Percentiles rank a stretch among this genome's conserved stretches.
Evolutionary conservation across 2,888 invertebrate genomes (phyloP).

Genomic region (Ephialtes manifestator): DNA sequence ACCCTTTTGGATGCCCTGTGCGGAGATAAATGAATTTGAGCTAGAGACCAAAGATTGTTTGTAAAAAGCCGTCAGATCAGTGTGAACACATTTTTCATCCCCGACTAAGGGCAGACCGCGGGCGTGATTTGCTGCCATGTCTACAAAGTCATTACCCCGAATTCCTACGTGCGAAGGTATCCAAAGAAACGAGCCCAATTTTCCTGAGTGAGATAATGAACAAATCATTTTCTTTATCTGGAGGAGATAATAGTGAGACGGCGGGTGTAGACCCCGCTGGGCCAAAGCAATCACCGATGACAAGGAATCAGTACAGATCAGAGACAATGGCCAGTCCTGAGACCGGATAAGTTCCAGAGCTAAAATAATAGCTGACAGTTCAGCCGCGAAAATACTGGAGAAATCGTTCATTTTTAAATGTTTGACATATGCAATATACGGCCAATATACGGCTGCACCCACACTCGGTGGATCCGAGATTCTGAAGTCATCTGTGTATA

Average conservation of each 20-base stretch:
- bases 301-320: not conserved
- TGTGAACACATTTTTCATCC: not conserved
- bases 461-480: too few species aligned
- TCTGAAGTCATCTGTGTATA: too few species aligned
- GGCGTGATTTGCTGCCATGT: slow-evolving; percentile 7
- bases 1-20: not conserved
- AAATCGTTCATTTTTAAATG: not conserved
- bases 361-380: slow-evolving; percentile 6
- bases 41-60: not conserved
- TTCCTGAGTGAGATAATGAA: not conserved
- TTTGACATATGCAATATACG: too few species aligned
- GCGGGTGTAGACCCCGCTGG: not conserved
- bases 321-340: not conserved
- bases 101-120: not conserved
- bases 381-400: slow-evolving; percentile 11
- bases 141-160: slow-evolving; percentile 6
- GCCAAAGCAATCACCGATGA: not conserved
- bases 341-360: not conserved
- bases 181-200: not conserved
- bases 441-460: too few species aligned
- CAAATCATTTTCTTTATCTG: not conserved
- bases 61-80: not conserved
- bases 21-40: not conserved
- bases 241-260: not conserved
- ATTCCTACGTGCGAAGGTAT: slow-evolving; percentile 4